Conservation (phyloP, 2,113 vertebrate genomes). For the Reinhardtius hippoglossoides region DNA sequence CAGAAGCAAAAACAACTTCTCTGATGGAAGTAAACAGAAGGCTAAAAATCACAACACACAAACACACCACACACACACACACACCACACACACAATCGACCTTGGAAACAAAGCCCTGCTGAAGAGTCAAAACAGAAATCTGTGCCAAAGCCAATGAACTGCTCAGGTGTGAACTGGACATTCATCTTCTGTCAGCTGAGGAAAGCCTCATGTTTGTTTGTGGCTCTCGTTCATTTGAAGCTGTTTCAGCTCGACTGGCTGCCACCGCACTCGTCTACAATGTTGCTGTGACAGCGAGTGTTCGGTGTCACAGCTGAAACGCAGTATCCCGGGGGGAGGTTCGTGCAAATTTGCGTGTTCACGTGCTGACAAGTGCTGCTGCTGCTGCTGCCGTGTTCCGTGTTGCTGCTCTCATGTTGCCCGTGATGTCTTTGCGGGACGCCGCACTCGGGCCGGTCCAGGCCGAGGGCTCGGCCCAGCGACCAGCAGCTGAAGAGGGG, state of each 20-base stretch:
- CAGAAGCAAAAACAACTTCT: too few relatives aligned
- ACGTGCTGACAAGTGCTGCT: neutral
- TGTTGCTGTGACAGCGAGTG: neutral
- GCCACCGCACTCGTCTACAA: neutral
- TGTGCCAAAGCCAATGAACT: neutral
- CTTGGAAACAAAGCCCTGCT: too few relatives aligned
- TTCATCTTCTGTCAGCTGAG: neutral
- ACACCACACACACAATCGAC: too few relatives aligned
- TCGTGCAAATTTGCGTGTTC: neutral
- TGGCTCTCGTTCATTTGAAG: neutral
- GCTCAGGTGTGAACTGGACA: neutral
- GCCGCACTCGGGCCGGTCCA: slow-evolving; percentile 48
- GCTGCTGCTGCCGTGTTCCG: slow-evolving; percentile 19
- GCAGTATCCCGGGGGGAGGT: neutral
- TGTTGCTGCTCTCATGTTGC: slow-evolving; percentile 36
- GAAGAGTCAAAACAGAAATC: neutral
- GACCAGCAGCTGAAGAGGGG: slow-evolving; percentile 49
- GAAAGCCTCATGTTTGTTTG: slow-evolving; percentile 9
- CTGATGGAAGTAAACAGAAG: too few relatives aligned
- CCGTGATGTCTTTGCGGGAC: slow-evolving; percentile 56
- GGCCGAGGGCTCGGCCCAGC: slow-evolving; percentile 39
- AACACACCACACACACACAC: too few relatives aligned
- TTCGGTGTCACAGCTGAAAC: slow-evolving; percentile 2
- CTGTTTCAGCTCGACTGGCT: neutral
- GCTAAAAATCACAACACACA: too few relatives aligned